These are phyloP conservation scores for Cirrhinus mrigala DNA, from an alignment of 2,797 vertebrate genomes.

Conservation along the genomic window DNA sequence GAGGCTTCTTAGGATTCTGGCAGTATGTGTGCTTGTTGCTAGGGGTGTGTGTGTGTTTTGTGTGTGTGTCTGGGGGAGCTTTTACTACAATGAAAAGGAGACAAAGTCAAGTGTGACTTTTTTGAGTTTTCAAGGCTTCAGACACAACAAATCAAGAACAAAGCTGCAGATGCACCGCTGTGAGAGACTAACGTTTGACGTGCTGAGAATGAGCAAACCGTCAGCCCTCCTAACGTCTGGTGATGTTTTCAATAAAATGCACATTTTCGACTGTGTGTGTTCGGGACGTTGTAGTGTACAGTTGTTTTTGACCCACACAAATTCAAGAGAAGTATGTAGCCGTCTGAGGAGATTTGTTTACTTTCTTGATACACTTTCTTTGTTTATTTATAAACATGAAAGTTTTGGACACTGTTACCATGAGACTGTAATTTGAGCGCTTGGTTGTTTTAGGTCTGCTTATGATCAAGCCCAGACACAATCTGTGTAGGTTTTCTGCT, in stretches of 20 bases:
- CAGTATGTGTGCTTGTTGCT: slow-evolving; percentile 73
- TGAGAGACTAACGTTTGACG: slow-evolving; percentile 49
- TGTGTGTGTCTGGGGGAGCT: slow-evolving; percentile 48
- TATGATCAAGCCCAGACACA: neutral
- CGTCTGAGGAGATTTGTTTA: neutral
- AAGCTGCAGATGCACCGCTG: slow-evolving; percentile 65
- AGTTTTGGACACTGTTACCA: neutral
- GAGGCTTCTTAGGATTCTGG: slow-evolving; percentile 71
- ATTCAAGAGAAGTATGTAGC: slow-evolving; percentile 10
- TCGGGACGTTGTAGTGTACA: neutral
- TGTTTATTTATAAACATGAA: neutral
- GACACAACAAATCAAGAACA: slow-evolving; percentile 66
- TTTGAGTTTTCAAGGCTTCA: slow-evolving; percentile 62
- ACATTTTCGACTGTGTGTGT: slow-evolving; percentile 6
- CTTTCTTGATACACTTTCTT: slow-evolving; percentile 19
- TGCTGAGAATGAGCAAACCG: slow-evolving; percentile 48
- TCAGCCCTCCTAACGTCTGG: neutral
- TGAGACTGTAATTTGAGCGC: slow-evolving; percentile 14
- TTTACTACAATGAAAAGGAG: slow-evolving; percentile 49
- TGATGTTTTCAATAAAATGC: slow-evolving; percentile 38
- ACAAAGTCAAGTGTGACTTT: slow-evolving; percentile 58
- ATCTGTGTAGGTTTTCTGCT: neutral
- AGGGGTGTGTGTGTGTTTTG: slow-evolving; percentile 58
- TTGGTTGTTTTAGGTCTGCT: slow-evolving; percentile 4
- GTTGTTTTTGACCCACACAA: slow-evolving; percentile 8